These are phyloP conservation scores for Auanema freiburgensis DNA, from an alignment of 2,888 invertebrate species.

Conservation along the genomic window DNA sequence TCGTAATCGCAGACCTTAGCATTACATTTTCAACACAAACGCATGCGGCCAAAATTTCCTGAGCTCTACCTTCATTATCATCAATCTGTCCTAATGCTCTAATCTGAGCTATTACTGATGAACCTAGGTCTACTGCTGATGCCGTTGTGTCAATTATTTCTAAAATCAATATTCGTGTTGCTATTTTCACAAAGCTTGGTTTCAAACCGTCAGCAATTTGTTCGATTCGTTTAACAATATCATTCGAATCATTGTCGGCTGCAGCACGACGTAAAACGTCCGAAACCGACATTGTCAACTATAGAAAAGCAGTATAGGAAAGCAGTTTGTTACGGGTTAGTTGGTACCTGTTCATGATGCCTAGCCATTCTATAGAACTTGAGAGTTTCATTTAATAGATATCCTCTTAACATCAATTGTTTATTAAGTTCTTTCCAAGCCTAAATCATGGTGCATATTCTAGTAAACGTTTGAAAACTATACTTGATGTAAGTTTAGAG, in stretches of 20 bases:
- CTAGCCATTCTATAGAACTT: conserved; percentile 73
- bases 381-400: conserved; percentile 78
- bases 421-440: conserved; percentile 82
- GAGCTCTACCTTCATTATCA: conserved; percentile 72
- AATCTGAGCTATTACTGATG: conserved; percentile 74
- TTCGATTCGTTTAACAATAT: background rate
- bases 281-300: conserved; percentile 1
- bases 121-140: conserved; percentile 79
- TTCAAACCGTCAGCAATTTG: conserved; percentile 2
- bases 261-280: background rate
- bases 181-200: background rate
- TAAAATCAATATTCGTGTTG: conserved; percentile 38
- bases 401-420: conserved; percentile 78
- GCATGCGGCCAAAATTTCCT: conserved; percentile 68
- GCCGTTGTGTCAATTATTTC: conserved; percentile 78
- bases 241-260: background rate
- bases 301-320: background rate
- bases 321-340: background rate
- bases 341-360: conserved; percentile 67
- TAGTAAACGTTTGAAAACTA: background rate
- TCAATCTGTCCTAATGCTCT: conserved; percentile 77
- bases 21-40: conserved; percentile 66
- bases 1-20: conserved; percentile 41
- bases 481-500: conserved; percentile 36
- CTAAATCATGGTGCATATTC: conserved; percentile 16